Evolutionary conservation across 2,888 invertebrate genomes (phyloP).

Genomic region (Cantharis rufa): DNA sequence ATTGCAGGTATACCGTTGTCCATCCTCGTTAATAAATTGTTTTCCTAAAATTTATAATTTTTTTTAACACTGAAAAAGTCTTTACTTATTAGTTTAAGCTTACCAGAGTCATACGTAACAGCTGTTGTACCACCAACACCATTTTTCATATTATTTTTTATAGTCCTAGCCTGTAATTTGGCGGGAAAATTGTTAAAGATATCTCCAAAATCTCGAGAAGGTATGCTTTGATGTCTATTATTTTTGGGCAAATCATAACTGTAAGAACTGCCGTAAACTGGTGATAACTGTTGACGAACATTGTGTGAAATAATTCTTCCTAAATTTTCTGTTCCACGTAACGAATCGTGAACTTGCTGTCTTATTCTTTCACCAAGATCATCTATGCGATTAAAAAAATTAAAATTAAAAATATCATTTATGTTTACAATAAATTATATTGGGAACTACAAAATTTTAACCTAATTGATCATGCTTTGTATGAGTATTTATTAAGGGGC

Average conservation of each 20-base stretch:
- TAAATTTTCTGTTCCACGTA: background rate
- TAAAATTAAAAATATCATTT: background rate
- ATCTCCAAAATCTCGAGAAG: background rate
- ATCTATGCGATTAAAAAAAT: background rate
- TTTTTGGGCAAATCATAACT: too few species aligned
- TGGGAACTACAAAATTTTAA: too few species aligned
- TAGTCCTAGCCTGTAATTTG: too few species aligned
- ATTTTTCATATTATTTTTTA: background rate
- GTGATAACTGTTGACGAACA: background rate
- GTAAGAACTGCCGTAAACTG: too few species aligned
- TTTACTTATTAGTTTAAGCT: background rate
- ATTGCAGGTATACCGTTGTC: background rate
- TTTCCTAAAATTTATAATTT: background rate
- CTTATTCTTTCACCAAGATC: background rate
- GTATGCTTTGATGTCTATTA: background rate
- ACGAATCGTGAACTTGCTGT: background rate
- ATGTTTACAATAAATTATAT: too few species aligned
- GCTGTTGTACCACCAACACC: background rate
- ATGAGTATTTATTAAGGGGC: too few species aligned
- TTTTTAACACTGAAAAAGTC: background rate
- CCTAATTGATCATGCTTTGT: too few species aligned
- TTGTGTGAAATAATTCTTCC: background rate
- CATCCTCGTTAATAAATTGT: background rate
- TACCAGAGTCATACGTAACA: background rate
- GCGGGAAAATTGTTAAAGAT: too few species aligned